A percentile compares a stretch with the other conserved stretches of the same genome.
Conservation (phyloP, 2,797 vertebrate species). For the Eulemur albifrons region DNA sequence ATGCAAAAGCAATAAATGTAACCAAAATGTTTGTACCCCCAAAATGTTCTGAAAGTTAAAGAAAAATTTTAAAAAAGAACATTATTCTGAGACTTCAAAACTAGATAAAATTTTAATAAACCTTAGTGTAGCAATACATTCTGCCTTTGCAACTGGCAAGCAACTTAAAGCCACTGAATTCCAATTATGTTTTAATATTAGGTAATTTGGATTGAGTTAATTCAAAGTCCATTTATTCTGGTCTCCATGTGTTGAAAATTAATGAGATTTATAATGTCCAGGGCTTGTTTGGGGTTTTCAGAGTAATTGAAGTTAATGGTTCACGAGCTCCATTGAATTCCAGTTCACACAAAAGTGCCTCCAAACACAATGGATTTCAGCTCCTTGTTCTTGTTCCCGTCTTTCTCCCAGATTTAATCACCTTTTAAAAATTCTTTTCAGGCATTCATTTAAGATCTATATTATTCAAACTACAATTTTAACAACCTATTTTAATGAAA, state of each 20-base stretch:
- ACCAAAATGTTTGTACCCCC: too few species aligned
- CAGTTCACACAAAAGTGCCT: neutral
- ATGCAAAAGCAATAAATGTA: too few species aligned
- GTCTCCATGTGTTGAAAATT: conserved; percentile 33
- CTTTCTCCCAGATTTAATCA: conserved; percentile 19
- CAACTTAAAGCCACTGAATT: conserved; percentile 31
- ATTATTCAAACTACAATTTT: conserved; percentile 9
- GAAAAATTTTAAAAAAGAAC: neutral
- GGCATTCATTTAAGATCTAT: neutral
- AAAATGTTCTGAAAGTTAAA: too few species aligned
- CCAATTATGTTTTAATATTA: conserved; percentile 57
- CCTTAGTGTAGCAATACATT: neutral
- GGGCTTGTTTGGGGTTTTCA: conserved; percentile 11
- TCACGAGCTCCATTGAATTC: conserved; percentile 19
- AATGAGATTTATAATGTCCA: conserved; percentile 44
- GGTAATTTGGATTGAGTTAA: conserved; percentile 56
- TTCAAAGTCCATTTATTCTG: conserved; percentile 50
- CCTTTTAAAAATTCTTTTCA: conserved; percentile 36
- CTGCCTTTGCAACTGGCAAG: neutral
- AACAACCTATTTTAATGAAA: conserved; percentile 10
- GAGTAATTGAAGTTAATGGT: conserved; percentile 43
- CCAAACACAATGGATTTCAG: neutral
- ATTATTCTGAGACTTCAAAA: neutral
- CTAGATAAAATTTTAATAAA: neutral
- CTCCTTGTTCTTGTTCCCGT: neutral